Percentiles rank a stretch among this genome's conserved stretches.
Conservation (phyloP, 2,113 vertebrate genomes). For the Lipophrys pholis region DNA sequence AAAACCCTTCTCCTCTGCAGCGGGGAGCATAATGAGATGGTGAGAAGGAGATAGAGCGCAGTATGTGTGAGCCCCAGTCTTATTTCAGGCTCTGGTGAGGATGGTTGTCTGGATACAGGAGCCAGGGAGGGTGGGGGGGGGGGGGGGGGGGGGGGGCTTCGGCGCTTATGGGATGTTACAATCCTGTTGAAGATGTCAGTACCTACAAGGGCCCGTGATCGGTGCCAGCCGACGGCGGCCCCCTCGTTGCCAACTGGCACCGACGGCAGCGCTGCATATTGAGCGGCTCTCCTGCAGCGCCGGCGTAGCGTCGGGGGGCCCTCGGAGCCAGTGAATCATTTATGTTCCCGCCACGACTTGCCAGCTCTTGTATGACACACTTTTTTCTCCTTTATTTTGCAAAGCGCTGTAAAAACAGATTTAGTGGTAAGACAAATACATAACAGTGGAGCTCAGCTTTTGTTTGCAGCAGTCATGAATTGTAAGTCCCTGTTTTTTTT, state of each 20-base stretch:
- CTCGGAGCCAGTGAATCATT: conserved; percentile 66
- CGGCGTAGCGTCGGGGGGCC: conserved; percentile 47
- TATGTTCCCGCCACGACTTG: conserved; percentile 48
- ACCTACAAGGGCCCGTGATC: conserved; percentile 55
- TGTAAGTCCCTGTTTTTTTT: not conserved
- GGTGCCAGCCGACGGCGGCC: conserved; percentile 58
- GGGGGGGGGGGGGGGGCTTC: too few relatives aligned
- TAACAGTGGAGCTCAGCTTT: conserved; percentile 20
- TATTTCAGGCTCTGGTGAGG: conserved; percentile 72
- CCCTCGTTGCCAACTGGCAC: conserved; percentile 76
- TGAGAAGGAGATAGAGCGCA: conserved; percentile 48
- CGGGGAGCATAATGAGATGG: conserved; percentile 70
- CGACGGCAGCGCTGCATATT: conserved; percentile 49
- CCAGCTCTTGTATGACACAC: conserved; percentile 59
- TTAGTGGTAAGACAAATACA: conserved; percentile 41
- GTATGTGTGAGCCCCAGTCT: conserved; percentile 48
- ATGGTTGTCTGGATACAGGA: conserved; percentile 59
- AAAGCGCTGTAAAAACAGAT: conserved; percentile 41
- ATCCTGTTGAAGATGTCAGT: conserved; percentile 74
- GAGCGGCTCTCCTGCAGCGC: conserved; percentile 53
- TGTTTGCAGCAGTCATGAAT: conserved; percentile 33
- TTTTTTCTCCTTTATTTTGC: conserved; percentile 4
- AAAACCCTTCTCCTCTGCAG: conserved; percentile 55
- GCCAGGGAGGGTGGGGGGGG: conserved; percentile 31
- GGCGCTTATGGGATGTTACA: conserved; percentile 49